phyloP scores from a whole-genome alignment of 2,797 vertebrate species.

The Darevskia mixta region DNA sequence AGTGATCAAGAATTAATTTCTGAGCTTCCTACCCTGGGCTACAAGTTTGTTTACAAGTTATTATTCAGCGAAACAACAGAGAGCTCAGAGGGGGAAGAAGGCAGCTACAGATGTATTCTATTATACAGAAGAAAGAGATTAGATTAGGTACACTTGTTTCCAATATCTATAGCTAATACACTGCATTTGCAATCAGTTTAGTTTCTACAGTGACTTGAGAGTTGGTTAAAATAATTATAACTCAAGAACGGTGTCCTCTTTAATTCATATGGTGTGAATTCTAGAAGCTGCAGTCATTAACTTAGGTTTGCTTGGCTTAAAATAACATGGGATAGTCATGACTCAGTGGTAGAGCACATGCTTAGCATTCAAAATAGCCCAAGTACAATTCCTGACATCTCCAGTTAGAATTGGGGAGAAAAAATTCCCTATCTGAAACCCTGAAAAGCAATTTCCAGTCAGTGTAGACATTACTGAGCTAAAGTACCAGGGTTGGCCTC shows the following conservation, averaged over 20 bases:
- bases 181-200: conserved; percentile 48
- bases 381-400: neutral
- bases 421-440: neutral
- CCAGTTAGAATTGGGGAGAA: neutral
- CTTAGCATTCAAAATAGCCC: neutral
- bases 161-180: conserved; percentile 34
- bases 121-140: conserved; percentile 57
- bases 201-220: conserved; percentile 40
- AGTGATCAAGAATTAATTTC: conserved; percentile 71
- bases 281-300: neutral
- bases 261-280: conserved; percentile 9
- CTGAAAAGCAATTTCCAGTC: neutral
- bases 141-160: conserved; percentile 62
- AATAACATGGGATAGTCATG: conserved; percentile 4
- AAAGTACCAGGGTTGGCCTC: too few relatives aligned
- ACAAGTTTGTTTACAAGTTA: conserved; percentile 67
- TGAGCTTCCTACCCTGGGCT: conserved; percentile 54
- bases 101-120: conserved; percentile 43
- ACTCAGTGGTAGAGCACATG: neutral
- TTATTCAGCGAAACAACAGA: conserved; percentile 61
- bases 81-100: conserved; percentile 58
- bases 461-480: neutral
- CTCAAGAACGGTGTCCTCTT: conserved; percentile 37
- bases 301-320: conserved; percentile 36
- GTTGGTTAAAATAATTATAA: conserved; percentile 40